Evolutionary conservation across 2,797 vertebrate genomes (phyloP).

Genomic region (Cottoperca gobio): DNA sequence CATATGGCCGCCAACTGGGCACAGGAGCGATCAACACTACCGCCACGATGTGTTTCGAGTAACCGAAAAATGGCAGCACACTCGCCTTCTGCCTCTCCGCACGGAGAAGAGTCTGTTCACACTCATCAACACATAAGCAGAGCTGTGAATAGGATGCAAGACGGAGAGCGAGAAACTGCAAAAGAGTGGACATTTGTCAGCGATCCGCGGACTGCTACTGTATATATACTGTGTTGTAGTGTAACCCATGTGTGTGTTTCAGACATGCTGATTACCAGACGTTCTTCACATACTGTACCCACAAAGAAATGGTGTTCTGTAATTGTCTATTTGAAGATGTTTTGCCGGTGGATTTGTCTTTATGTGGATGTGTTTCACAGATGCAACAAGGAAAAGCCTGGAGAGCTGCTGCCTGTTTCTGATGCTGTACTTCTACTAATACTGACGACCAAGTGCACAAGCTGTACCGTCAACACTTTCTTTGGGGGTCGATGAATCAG

Average conservation of each 20-base stretch:
- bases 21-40: conserved; percentile 13
- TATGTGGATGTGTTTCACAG: conserved; percentile 62
- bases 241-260: conserved; percentile 44
- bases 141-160: conserved; percentile 59
- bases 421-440: conserved; percentile 41
- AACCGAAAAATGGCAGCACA: conserved; percentile 26
- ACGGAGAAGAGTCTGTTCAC: conserved; percentile 61
- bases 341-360: conserved; percentile 61
- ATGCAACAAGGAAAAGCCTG: conserved; percentile 44
- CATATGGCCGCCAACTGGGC: conserved; percentile 51
- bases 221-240: conserved; percentile 69
- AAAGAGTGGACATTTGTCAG: conserved; percentile 38
- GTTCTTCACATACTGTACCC: conserved; percentile 40
- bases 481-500: conserved; percentile 30
- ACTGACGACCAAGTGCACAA: conserved; percentile 1
- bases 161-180: conserved; percentile 16
- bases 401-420: conserved; percentile 37
- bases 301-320: conserved; percentile 56
- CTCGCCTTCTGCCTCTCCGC: conserved; percentile 53
- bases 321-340: conserved; percentile 63
- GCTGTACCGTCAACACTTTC: conserved; percentile 32
- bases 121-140: conserved; percentile 69
- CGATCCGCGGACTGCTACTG: conserved; percentile 51
- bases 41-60: conserved; percentile 46
- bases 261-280: conserved; percentile 44